Evolutionary conservation across 2,888 invertebrate genomes (phyloP), one percentile per base, ranked within the genome.

Genomic region (Cremastobaeus sp.): DNA sequence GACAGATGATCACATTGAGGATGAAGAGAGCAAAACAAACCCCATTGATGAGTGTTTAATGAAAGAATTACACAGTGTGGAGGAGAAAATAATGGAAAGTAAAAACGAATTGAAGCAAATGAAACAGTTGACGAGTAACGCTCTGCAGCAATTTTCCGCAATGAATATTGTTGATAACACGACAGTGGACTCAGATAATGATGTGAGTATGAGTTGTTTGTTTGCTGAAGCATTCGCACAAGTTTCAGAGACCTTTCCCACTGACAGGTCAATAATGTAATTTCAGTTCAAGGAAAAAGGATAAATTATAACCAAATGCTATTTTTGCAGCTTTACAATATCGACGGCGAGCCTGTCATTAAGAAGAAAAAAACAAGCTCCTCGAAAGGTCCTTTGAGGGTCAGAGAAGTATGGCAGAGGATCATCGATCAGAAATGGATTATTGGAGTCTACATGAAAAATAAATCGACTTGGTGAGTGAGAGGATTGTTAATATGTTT

Each of bases 331-430:
- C 55, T 79, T 21, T 84, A 82, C 12, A 78, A 81, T 12, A 72
- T 72, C 3, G 74, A 77, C 11, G 83, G 84, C 3, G 74, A 78
- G 62, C 86, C 84, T 11, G 48, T 81, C 2, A 14, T 81, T 3
- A 82, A 82, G 48, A 79, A 75, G 28, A 69, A 32, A 35, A 64
- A 43, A 1, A 34, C 21, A 8, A 15, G 12, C 0, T 39, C 18
- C 15, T 30, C 21, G 1, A n/a, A n/a, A 39, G 0, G 54, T 37
- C 76, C 74, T 3, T 55, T 88, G n/a, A n/a, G n/a, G 25, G 28
- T 69, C 6, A 35, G n/a, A n/a, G n/a, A n/a, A n/a, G n/a, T n/a
- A n/a, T 88, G 88, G 88, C 86, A 87, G 34, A 78, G 80, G n/a
- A 55, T 88, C 8, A 57, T 85, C 11, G 82, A 82, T 48, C 81